Evolutionary conservation across 1,140 invertebrate genomes (phyloP).

Genomic region (Atta cephalotes): DNA sequence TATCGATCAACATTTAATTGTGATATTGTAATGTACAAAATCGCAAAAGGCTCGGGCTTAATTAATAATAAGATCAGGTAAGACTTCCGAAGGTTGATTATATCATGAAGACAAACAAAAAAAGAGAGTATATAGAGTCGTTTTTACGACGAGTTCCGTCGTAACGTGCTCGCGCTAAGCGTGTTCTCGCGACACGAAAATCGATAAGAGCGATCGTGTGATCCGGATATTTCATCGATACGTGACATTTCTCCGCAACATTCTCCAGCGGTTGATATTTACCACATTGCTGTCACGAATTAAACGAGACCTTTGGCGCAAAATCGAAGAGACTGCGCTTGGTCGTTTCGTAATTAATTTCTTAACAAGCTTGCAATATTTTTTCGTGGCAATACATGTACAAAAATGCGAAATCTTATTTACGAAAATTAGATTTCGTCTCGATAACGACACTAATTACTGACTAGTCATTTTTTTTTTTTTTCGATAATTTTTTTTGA

Average conservation of each 20-base stretch:
- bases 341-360: neutral
- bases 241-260: neutral
- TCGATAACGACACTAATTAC: neutral
- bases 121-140: slow-evolving; percentile 17
- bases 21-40: slow-evolving; percentile 85
- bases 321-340: neutral
- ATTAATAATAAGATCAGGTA: neutral
- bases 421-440: neutral
- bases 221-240: neutral
- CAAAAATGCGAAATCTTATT: slow-evolving; percentile 1
- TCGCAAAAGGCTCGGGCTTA: slow-evolving; percentile 78
- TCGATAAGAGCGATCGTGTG: slow-evolving; percentile 12
- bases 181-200: neutral
- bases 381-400: neutral
- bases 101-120: neutral
- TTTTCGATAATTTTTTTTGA: neutral
- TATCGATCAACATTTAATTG: slow-evolving; percentile 81
- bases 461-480: neutral
- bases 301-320: neutral
- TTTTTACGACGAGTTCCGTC: slow-evolving; percentile 35
- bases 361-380: neutral
- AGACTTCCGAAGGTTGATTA: slow-evolving; percentile 26
- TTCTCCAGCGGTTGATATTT: neutral
- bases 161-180: slow-evolving; percentile 28
- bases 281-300: neutral